These are phyloP conservation scores for Acanthosepion lycidas DNA, from an alignment of 2,888 invertebrate species.

Conservation along the genomic window DNA sequence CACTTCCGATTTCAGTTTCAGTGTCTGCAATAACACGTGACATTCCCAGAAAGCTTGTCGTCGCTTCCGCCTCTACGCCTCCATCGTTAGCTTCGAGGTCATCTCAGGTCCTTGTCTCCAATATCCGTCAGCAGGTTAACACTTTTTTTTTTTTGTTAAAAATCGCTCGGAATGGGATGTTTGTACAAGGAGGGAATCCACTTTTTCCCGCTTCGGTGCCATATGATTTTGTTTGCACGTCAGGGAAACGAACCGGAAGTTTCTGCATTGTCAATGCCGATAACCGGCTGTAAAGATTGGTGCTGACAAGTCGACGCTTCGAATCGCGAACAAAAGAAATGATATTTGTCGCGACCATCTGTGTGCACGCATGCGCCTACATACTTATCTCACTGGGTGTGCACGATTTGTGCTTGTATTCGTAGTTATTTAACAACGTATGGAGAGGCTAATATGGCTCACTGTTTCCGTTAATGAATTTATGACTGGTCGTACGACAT, in stretches of 20 bases:
- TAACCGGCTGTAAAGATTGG: not conserved
- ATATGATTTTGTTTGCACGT: not conserved
- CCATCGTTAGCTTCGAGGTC: not conserved
- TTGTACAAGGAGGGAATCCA: not conserved
- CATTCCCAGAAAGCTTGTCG: conserved; percentile 12
- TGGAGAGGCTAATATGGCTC: too few relatives aligned
- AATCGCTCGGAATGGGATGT: not conserved
- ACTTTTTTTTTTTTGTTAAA: not conserved
- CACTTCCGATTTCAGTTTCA: not conserved
- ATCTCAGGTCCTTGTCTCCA: not conserved
- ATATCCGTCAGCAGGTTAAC: conserved; percentile 33
- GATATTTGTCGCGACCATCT: not conserved
- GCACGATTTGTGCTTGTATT: too few relatives aligned
- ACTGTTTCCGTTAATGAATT: too few relatives aligned
- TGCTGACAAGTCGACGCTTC: not conserved
- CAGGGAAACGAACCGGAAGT: conserved; percentile 9
- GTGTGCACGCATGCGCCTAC: not conserved
- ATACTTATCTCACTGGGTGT: not conserved
- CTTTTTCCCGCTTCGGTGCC: not conserved
- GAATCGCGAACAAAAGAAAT: not conserved
- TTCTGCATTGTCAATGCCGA: not conserved
- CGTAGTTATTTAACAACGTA: too few relatives aligned
- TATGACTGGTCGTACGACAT: too few relatives aligned
- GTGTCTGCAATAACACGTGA: conserved; percentile 6
- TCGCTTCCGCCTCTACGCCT: not conserved